Base-by-base conservation (phyloP, 2,797 vertebrate genomes). In the Smutsia gigantea region DNA sequence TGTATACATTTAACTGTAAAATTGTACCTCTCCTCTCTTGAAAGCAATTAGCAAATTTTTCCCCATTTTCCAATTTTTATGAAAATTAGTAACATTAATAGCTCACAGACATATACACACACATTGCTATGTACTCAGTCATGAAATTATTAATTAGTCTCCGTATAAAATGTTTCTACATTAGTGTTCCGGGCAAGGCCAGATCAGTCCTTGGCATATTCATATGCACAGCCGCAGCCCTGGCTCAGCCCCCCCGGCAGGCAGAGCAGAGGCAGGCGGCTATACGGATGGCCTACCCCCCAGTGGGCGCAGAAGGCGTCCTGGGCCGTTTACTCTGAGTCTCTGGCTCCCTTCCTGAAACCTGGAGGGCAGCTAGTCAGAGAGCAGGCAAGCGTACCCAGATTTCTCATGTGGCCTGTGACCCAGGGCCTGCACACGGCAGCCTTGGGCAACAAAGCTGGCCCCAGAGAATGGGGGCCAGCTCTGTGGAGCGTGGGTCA, bases 401-500 rank as follows among this genome's bases (percentile, higher is more conserved):
- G 61, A 71, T 93, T 13, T 55, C 75, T 7, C 29, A 0, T 9
- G 74, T 61, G 78, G 95, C 69, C 61, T 0, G 5, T 98, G 96
- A 98, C 93, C 96, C 97, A 71, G 87, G 90, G 75, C 77, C n/a
- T 93, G 39, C 46, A 53, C 11, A 3, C 69, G 51, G 86, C 66
- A 37, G 78, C 85, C 79, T 96, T 7, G 0, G 74, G 74, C 29
- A 34, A 61, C 17, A 3, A 27, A 23, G 57, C 5, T 25, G 59
- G 49, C 79, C 90, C 95, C 97, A 97, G 79, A 97, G 98, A n/a
- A 99, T 98, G 96, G 98, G 99, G 96, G 98, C 98, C 90, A 99
- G 96, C 11, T 99, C 99, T 97, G 98, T 98, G 90, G 99, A 99
- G 97, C 99, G 99, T 0, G 99, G 98, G 90, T 99, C 99, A 0